Conservation (phyloP, 2,113 vertebrate genomes). For the Dromaius novaehollandiae region DNA sequence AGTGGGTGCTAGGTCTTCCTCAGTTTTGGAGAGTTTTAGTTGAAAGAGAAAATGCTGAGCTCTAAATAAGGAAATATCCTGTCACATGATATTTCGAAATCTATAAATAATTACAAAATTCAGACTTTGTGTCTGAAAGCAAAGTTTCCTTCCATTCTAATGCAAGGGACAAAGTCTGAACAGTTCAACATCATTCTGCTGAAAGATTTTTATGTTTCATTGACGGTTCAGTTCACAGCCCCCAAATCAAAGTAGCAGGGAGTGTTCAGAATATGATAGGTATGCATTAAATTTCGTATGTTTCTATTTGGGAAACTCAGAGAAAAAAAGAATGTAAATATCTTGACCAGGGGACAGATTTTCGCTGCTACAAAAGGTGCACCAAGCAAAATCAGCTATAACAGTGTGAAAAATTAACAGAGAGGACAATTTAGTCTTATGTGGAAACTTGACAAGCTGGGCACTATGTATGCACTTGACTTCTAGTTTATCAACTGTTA, state of each 20-base stretch:
- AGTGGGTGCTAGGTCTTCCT: background rate
- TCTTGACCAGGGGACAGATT: background rate
- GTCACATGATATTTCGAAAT: slow-evolving; percentile 59
- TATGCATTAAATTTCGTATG: background rate
- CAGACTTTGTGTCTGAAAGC: background rate
- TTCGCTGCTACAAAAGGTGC: background rate
- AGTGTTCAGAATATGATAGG: background rate
- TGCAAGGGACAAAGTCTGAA: background rate
- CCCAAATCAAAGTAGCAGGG: background rate
- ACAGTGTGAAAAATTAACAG: background rate
- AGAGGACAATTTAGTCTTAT: background rate
- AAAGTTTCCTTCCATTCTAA: background rate
- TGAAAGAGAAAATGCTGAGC: background rate
- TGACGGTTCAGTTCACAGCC: background rate
- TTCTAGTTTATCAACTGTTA: fast-evolving
- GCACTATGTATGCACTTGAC: fast-evolving
- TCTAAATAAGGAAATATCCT: slow-evolving; percentile 58
- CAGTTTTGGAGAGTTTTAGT: background rate
- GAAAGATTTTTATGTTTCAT: background rate
- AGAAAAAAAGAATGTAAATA: background rate
- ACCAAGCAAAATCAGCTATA: background rate
- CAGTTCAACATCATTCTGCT: background rate
- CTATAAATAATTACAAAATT: slow-evolving; percentile 17
- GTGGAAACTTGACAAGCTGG: background rate
- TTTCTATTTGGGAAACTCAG: background rate